phyloP scores from a whole-genome alignment of 2,113 vertebrate species.

The Sprattus sprattus region DNA sequence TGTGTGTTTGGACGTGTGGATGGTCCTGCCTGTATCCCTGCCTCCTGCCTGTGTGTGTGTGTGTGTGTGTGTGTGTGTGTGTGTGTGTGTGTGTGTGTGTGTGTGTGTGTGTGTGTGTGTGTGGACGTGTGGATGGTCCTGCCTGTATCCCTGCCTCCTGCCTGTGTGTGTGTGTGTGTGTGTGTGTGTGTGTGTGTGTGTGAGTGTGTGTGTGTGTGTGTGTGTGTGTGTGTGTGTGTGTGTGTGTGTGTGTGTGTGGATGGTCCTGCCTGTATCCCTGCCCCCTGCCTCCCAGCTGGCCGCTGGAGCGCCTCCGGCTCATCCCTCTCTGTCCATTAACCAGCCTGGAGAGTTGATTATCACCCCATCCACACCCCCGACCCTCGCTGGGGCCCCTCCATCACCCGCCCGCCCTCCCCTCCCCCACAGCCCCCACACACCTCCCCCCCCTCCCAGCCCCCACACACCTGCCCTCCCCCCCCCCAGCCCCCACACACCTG shows the following conservation, averaged over 20 bases:
- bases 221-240: no score
- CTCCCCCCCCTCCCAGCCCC: no score
- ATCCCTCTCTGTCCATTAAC: constrained; percentile 49
- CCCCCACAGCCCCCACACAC: background rate
- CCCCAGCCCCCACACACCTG: background rate
- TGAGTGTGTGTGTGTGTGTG: no score
- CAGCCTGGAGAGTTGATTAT: constrained; percentile 53
- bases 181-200: no score
- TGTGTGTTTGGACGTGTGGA: no score
- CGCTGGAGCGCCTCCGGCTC: constrained; percentile 41
- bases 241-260: background rate
- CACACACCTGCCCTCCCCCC: no score
- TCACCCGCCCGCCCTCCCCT: no score
- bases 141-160: background rate
- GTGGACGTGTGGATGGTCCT: constrained; percentile 42
- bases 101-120: no score
- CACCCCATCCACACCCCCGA: constrained; percentile 44
- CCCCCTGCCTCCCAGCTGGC: constrained; percentile 1
- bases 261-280: constrained; percentile 23
- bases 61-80: no score
- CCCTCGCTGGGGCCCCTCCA: background rate
- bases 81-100: no score
- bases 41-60: background rate
- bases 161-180: background rate
- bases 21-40: constrained; percentile 23